Percentiles rank a stretch among this genome's conserved stretches.
These are phyloP conservation scores for Scyliorhinus canicula DNA, from an alignment of 2,797 vertebrate genomes.

Conservation along the genomic window DNA sequence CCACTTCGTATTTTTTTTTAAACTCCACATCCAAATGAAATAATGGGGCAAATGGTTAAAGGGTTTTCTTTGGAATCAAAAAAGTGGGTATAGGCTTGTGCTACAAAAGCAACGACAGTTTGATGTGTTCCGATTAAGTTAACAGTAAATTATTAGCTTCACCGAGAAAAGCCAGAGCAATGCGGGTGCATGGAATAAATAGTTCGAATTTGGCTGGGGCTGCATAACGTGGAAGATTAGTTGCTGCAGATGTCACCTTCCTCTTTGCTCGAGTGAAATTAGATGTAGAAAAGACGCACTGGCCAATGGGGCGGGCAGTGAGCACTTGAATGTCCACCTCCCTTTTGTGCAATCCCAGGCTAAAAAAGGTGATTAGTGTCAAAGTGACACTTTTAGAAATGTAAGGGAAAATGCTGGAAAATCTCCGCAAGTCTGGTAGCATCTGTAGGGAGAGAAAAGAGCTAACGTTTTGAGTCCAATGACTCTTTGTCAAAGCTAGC, in stretches of 20 bases:
- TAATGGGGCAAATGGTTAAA: neutral
- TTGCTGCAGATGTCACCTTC: neutral
- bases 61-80: neutral
- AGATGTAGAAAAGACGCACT: neutral
- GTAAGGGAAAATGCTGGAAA: too few species aligned
- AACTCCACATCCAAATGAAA: neutral
- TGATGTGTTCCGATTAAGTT: neutral
- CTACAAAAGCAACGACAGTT: neutral
- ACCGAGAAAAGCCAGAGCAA: neutral
- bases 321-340: neutral
- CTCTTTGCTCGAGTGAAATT: neutral
- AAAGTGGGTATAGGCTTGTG: neutral
- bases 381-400: too few species aligned
- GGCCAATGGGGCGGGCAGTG: neutral
- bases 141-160: neutral
- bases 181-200: neutral
- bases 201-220: neutral
- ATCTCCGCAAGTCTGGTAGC: too few species aligned
- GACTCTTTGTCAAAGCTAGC: too few species aligned
- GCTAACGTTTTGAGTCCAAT: too few species aligned
- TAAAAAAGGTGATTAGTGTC: neutral
- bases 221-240: neutral
- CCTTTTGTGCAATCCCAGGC: neutral
- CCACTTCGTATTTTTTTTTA: too few species aligned
- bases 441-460: too few species aligned